These are phyloP conservation scores for Bubo blakistoni DNA, from an alignment of 2,113 vertebrate species.

Conservation along the genomic window DNA sequence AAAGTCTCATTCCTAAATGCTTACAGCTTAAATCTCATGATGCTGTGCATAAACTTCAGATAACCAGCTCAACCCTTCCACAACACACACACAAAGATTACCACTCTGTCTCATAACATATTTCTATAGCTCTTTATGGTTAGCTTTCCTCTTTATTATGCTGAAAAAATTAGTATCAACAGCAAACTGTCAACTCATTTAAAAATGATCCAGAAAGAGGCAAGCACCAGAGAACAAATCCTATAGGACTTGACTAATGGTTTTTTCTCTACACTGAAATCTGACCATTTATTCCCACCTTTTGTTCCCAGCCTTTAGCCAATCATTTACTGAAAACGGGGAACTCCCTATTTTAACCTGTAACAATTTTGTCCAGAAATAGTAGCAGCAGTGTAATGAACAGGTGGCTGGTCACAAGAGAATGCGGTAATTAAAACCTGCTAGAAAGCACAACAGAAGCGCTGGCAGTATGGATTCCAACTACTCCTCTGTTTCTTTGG, in stretches of 20 bases:
- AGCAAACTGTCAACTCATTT: background rate
- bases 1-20: background rate
- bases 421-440: background rate
- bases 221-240: background rate
- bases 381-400: background rate
- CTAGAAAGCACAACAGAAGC: background rate
- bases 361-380: background rate
- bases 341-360: background rate
- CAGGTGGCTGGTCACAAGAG: conserved; percentile 10
- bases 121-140: background rate
- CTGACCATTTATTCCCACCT: background rate
- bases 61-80: background rate
- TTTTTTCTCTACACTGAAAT: background rate
- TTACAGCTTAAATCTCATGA: background rate
- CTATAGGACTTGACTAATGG: background rate
- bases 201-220: background rate
- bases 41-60: background rate
- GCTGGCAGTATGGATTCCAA: background rate
- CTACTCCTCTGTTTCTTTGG: background rate
- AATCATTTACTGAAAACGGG: background rate
- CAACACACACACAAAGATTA: background rate
- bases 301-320: background rate
- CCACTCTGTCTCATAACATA: background rate
- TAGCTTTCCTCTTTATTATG: background rate
- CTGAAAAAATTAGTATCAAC: background rate